These are phyloP conservation scores for Conus betulinus DNA, from an alignment of 1,140 invertebrate species.

Conservation along the genomic window DNA sequence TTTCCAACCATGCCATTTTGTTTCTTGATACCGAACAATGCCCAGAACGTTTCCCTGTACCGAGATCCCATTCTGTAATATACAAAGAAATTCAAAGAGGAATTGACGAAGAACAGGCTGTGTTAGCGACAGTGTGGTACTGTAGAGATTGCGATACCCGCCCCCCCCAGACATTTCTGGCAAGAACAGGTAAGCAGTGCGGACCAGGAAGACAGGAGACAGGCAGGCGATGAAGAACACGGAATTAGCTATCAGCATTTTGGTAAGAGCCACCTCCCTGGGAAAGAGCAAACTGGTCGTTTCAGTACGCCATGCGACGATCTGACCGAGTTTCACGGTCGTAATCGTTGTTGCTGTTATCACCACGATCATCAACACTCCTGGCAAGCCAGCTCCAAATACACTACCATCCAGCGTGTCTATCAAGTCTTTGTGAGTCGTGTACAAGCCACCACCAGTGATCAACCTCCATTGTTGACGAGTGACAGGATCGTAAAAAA, in stretches of 20 bases:
- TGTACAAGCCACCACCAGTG: background rate
- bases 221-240: background rate
- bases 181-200: background rate
- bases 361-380: background rate
- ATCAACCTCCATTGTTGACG: background rate
- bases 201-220: background rate
- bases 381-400: background rate
- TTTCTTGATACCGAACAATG: background rate
- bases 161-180: background rate
- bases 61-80: background rate
- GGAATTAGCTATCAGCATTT: background rate
- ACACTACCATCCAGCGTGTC: background rate
- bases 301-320: background rate
- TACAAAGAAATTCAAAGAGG: conserved; percentile 1
- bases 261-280: background rate
- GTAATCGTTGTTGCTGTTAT: background rate
- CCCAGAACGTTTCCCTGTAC: conserved; percentile 5
- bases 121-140: background rate
- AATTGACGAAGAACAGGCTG: background rate
- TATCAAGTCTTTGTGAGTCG: background rate
- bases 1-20: no score
- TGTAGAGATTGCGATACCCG: background rate
- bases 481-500: background rate
- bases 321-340: background rate
- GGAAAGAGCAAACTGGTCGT: background rate